Evolutionary conservation across 2,888 invertebrate genomes (phyloP), one percentile per base, ranked within the genome.

Genomic region (Prenolepis imparis): DNA sequence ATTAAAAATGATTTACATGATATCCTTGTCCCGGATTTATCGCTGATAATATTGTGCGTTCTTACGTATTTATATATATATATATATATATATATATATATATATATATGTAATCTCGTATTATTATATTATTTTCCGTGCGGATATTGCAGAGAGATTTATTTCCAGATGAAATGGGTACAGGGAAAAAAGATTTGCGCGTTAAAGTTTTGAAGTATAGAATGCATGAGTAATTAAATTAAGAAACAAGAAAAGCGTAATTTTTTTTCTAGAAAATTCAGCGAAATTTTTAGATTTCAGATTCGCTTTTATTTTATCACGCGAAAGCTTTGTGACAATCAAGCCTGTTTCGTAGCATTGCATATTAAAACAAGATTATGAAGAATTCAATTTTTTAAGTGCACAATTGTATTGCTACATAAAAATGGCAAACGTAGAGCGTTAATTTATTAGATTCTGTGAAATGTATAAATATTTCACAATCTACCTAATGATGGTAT

Each of bases 101-200:
- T n/a, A n/a, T n/a, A n/a, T n/a, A n/a, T n/a, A n/a, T n/a, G 55
- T 66, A 39, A n/a, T 15, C 24, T 66, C 39, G 15, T n/a, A 66
- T 77, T 75, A 75, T 52, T 77, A 41, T 36, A 24, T 6, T 36
- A 36, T 36, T 67, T n/a, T 9, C 55, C 8, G 8, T 36, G n/a
- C n/a, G 28, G 6, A 77, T 77, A 57, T 77, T 55, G 67, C 39
- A 67, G 39, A 5, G 39, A n/a, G 12, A 21, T 21, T 52, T 39
- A 55, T 75, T 64, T 36, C n/a, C 52, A 73, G 32, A 21, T 44
- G n/a, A 6, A 52, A 55, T 52, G 9, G 9, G n/a, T 4, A 24
- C 8, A 28, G n/a, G n/a, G 67, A 64, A 64, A 75, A 52, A 39
- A 64, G 48, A 67, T 75, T 63, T 36, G n/a, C 77, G 24, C 77